These are phyloP conservation scores for Drosophila elegans DNA, from an alignment of 1,140 invertebrate genomes.

Conservation along the genomic window DNA sequence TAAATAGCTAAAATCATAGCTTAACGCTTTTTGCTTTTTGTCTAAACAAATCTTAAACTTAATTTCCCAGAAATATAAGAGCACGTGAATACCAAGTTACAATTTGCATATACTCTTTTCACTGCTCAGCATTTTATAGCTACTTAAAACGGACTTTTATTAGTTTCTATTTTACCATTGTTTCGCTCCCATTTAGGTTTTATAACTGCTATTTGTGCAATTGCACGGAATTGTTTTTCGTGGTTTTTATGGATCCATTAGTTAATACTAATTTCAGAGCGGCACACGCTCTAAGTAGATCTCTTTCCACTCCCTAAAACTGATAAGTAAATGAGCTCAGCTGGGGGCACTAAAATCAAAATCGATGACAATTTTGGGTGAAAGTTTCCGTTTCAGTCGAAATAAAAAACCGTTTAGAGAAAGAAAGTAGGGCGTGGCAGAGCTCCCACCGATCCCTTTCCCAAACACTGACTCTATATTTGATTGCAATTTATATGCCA, in stretches of 20 bases:
- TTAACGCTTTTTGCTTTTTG: not conserved
- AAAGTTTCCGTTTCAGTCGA: conserved; percentile 56
- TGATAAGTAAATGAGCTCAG: conserved; percentile 59
- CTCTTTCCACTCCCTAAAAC: not conserved
- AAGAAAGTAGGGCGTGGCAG: conserved; percentile 76
- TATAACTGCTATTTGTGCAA: conserved; percentile 65
- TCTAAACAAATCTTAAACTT: not conserved
- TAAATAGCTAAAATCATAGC: not conserved
- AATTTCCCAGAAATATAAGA: conserved; percentile 1
- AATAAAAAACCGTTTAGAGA: conserved; percentile 64
- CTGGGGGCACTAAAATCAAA: conserved; percentile 37
- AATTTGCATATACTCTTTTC: conserved; percentile 56
- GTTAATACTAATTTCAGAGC: conserved; percentile 44
- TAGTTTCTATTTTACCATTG: conserved; percentile 38
- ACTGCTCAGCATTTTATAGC: conserved; percentile 50
- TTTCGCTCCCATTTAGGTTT: conserved; percentile 28
- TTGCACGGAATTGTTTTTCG: conserved; percentile 62
- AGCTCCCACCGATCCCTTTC: conserved; percentile 10
- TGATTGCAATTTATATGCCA: conserved; percentile 68
- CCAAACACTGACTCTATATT: not conserved
- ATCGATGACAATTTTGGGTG: conserved; percentile 74
- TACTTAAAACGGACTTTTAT: conserved; percentile 54
- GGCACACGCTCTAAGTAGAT: conserved; percentile 48
- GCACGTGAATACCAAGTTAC: not conserved
- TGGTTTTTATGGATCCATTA: conserved; percentile 38